Evolutionary conservation across 2,113 vertebrate genomes (phyloP), one percentile per base, ranked within the genome.

Genomic region (Herpailurus yagouaroundi): DNA sequence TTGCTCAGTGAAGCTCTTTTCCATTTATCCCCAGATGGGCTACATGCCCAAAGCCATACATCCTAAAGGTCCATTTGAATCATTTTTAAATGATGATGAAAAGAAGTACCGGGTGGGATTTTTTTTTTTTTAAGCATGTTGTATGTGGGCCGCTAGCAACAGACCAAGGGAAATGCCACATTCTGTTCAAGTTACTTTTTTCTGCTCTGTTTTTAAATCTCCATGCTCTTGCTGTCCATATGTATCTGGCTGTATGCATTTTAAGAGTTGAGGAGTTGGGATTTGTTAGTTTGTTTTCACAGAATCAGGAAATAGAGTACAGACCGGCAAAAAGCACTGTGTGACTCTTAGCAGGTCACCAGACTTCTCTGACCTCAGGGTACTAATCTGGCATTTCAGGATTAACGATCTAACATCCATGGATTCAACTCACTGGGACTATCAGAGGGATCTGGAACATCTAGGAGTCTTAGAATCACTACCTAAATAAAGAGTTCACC

Each of bases 61-160:
- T 94, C 92, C 71, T 88, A 91, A 97, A 48, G 98, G 98, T 98
- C 98, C 98, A 95, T 96, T 98, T 98, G 98, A 98, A 97, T 92
- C 91, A 55, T 97, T 97, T 98, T 92, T 98, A 98, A 98, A 85
- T 89, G 85, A 95, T 69, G 80, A 91, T 95, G 88, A 97, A 97
- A 98, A 95, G 83, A 94, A 96, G 82, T 96, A 91, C 74, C 90
- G 95, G 87, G 93, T 98, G 85, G 69, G 57, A 48, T 41, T 80
- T 55, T 95, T 95, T 55, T 95, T 95, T 92, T 98, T 98, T 97
- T 60, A 98, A 98, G 97, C 96, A 97, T 97, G 98, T 97, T 98
- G 86, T 97, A 95, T 98, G 96, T 98, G 96, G 96, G 89, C 98
- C 89, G 98, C 97, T 98, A 98, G 97, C 98, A 98, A 96, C 97